Evolutionary conservation across 2,113 vertebrate genomes (phyloP).

Genomic region (Meles meles): DNA sequence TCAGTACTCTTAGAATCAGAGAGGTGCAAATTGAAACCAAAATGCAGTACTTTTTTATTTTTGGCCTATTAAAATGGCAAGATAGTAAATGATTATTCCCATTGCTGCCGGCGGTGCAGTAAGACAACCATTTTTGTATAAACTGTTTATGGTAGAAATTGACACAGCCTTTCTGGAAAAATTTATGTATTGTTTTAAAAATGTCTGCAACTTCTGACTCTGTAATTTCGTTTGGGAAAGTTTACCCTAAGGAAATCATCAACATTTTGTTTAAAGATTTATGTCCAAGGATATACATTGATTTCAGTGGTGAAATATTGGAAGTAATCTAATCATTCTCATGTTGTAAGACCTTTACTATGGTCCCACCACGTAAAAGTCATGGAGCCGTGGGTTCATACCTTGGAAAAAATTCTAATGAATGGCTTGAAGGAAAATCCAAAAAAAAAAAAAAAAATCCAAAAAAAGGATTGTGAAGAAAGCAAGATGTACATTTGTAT

Average conservation of each 20-base stretch:
- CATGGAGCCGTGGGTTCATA: background rate
- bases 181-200: conserved; percentile 13
- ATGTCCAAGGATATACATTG: background rate
- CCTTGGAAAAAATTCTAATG: conserved; percentile 22
- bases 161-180: background rate
- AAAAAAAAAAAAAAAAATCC: background rate
- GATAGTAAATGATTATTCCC: background rate
- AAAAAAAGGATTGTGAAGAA: background rate
- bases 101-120: background rate
- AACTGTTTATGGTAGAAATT: background rate
- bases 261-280: conserved; percentile 32
- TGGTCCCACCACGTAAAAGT: background rate
- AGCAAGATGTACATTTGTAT: background rate
- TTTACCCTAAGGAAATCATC: conserved; percentile 27
- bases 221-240: background rate
- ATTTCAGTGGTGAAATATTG: conserved; percentile 29
- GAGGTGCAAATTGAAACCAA: conserved; percentile 23
- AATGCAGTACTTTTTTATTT: background rate
- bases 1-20: background rate
- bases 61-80: background rate
- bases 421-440: background rate
- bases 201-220: background rate
- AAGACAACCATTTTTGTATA: background rate
- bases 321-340: background rate
- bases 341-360: background rate